These are phyloP conservation scores for Enteromius thamalakanensis DNA, from an alignment of 2,797 vertebrate genomes.

Conservation along the genomic window DNA sequence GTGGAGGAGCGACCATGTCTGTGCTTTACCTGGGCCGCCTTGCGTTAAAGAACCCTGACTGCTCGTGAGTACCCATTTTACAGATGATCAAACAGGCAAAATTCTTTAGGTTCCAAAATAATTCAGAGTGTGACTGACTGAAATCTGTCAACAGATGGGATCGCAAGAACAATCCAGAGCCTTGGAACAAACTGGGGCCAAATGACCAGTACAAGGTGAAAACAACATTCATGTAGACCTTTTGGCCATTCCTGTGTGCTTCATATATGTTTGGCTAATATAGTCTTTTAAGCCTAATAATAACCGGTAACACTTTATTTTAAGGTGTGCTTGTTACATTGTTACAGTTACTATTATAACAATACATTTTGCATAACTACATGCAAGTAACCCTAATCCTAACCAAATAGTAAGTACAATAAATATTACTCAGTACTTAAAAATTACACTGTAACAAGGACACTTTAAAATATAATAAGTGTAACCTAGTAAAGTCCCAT, in stretches of 20 bases:
- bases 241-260: neutral
- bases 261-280: neutral
- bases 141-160: conserved; percentile 84
- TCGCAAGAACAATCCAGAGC: conserved; percentile 92
- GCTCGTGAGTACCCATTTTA: conserved; percentile 77
- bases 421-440: too few species aligned
- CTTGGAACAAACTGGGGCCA: conserved; percentile 88
- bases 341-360: too few species aligned
- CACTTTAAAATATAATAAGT: too few species aligned
- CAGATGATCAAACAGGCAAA: neutral
- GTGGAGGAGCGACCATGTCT: conserved; percentile 82
- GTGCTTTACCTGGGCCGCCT: conserved; percentile 80
- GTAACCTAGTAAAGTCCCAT: neutral
- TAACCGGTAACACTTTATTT: too few species aligned
- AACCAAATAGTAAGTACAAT: too few species aligned
- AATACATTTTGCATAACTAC: too few species aligned
- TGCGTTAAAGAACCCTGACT: conserved; percentile 87
- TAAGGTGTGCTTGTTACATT: too few species aligned
- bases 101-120: neutral
- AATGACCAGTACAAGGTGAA: conserved; percentile 92
- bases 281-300: neutral
- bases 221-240: neutral
- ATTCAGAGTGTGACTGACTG: neutral
- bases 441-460: too few species aligned
- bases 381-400: too few species aligned